Evolutionary conservation across 2,888 invertebrate genomes (phyloP).

Genomic region (Argyresthia albistria): DNA sequence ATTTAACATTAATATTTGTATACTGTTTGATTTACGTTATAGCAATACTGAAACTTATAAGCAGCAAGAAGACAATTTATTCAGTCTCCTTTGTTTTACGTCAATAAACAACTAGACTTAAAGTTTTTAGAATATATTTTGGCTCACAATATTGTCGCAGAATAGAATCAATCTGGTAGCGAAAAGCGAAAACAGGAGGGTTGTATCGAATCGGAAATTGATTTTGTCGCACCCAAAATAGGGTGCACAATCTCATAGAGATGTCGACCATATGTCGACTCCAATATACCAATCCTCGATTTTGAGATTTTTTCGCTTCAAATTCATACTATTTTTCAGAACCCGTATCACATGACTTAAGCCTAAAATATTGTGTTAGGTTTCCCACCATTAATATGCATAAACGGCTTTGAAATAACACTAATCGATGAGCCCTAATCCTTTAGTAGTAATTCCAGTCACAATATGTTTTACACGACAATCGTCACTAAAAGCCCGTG

Average conservation of each 20-base stretch:
- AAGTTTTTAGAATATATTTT: too few species aligned
- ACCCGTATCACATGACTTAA: too few species aligned
- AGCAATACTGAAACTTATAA: too few species aligned
- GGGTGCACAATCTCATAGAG: constrained; percentile 60
- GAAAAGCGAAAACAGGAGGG: constrained; percentile 47
- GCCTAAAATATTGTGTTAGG: too few species aligned
- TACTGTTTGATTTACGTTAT: too few species aligned
- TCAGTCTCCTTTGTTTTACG: not conserved
- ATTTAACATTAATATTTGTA: too few species aligned
- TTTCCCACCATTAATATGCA: not conserved
- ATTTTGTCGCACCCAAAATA: constrained; percentile 65
- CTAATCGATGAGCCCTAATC: constrained; percentile 30
- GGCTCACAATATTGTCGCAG: too few species aligned
- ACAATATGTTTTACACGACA: constrained; percentile 58
- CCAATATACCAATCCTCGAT: not conserved
- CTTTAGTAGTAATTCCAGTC: constrained; percentile 59
- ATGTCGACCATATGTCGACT: constrained; percentile 60
- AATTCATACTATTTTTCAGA: too few species aligned
- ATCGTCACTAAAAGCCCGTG: constrained; percentile 23
- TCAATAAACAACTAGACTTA: too few species aligned
- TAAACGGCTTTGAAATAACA: not conserved
- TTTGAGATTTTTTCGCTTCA: not conserved
- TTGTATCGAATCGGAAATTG: constrained; percentile 66
- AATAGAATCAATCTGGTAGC: not conserved
- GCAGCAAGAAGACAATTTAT: too few species aligned